phyloP scores from a whole-genome alignment of 2,113 vertebrate genomes.

The Hemiscyllium ocellatum region DNA sequence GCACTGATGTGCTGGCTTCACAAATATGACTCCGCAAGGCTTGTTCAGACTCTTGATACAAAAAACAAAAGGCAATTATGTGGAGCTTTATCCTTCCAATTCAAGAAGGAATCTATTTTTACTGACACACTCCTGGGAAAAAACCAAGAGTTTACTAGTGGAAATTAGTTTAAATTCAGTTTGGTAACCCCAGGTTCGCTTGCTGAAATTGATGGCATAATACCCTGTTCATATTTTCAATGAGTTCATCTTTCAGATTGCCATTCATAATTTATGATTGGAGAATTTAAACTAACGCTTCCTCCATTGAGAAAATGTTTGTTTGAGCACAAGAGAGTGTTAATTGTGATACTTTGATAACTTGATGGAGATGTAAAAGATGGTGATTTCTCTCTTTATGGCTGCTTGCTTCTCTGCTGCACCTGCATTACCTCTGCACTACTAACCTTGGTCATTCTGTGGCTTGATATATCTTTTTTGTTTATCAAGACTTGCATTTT shows the following conservation, averaged over 20 bases:
- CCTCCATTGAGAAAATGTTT: not conserved
- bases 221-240: not conserved
- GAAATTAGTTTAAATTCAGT: not conserved
- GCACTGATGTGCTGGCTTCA: not conserved
- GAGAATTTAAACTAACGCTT: slow-evolving; percentile 5
- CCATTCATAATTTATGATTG: not conserved
- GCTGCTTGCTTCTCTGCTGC: not conserved
- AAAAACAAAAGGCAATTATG: not conserved
- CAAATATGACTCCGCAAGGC: not conserved
- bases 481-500: not conserved
- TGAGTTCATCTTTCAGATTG: not conserved
- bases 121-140: not conserved
- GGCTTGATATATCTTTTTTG: not conserved
- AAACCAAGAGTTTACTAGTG: not conserved
- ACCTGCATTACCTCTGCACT: not conserved
- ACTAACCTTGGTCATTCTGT: not conserved
- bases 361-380: not conserved
- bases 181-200: not conserved
- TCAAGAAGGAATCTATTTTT: not conserved
- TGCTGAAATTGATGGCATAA: not conserved
- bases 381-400: not conserved
- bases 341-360: not conserved
- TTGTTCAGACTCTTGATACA: not conserved
- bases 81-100: not conserved
- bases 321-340: not conserved